Base-by-base conservation (phyloP, 2,113 vertebrate genomes). In the Dicentrarchus labrax region DNA sequence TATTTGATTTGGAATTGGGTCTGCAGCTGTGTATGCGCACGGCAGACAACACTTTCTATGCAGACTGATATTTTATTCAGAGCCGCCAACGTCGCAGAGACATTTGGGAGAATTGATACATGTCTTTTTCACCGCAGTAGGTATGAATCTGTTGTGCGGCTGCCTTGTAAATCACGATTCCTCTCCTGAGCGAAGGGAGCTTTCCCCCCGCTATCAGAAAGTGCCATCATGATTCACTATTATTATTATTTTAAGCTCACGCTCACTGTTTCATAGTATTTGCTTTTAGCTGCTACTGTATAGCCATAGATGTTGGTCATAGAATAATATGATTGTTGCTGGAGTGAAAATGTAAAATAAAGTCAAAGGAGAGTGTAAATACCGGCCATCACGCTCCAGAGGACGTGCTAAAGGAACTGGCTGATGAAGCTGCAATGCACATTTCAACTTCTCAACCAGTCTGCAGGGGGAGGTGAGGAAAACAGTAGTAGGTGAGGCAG, bases 51-150 rank as follows among this genome's bases (percentile, higher is more conserved):
- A 62, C 82, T 80, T 61, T 70, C 69, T 83, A 57, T 59, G 54
- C 36, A 5, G 73, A 45, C 61, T 83, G 61, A 90, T 89, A 88
- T 91, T 89, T 93, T 91, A 93, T 93, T 90, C 72, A 83, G 85
- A 73, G 72, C 73, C 19, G 64, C 78, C 70, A 43, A 85, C 41
- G 17, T 86, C 65, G 76, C 80, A 80, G 83, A 85, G 80, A 76
- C 80, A 50, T 86, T 89, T 86, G 87, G 89, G 81, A 83, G 78
- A 72, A 90, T 87, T 86, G 87, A 92, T 86, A 78, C 72, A 80
- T 72, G 85, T 82, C 84, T 71, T 84, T 82, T 84, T 84, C 85
- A 22, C 78, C 12, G 77, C 80, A 80, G 82, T 79, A 69, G 87
- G 77, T 76, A 83, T 66, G 81, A 77, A 82, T 72, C n/a, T 71